Evolutionary conservation across 2,113 vertebrate genomes (phyloP).

Genomic region (Telmatochromis sp.): DNA sequence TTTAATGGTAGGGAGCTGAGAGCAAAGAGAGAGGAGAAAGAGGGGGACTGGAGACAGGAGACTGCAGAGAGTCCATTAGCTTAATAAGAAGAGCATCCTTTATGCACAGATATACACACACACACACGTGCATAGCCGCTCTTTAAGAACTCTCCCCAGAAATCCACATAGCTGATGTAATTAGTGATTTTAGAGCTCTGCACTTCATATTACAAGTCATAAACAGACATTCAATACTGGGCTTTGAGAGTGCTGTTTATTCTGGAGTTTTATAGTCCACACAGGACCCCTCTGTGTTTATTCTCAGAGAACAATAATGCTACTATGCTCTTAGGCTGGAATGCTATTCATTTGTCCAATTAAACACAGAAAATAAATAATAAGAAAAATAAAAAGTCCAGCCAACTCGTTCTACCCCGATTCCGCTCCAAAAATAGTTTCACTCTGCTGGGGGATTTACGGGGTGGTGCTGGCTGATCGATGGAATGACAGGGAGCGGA

Average conservation of each 20-base stretch:
- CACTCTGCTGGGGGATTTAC: slow-evolving; percentile 5
- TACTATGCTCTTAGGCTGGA: slow-evolving; percentile 52
- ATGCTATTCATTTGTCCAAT: slow-evolving; percentile 64
- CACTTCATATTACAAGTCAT: slow-evolving; percentile 70
- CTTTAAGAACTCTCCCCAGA: slow-evolving; percentile 43
- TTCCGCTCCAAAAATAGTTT: slow-evolving; percentile 21
- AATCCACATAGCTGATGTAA: slow-evolving; percentile 67
- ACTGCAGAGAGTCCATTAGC: no score
- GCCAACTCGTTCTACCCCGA: background rate
- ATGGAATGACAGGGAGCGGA: background rate
- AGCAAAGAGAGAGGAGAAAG: no score
- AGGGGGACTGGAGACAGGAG: no score
- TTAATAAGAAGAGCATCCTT: no score
- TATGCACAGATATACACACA: background rate
- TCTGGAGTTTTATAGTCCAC: slow-evolving; percentile 61
- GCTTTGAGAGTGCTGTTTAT: slow-evolving; percentile 73
- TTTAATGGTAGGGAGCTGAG: no score
- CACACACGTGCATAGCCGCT: background rate
- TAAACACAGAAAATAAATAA: slow-evolving; percentile 65
- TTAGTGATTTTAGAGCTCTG: slow-evolving; percentile 66
- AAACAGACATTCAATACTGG: slow-evolving; percentile 83
- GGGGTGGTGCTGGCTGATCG: background rate
- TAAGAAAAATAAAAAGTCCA: background rate
- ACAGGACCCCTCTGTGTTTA: slow-evolving; percentile 62
- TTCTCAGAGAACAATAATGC: slow-evolving; percentile 66